Evolutionary conservation across 2,113 vertebrate species (phyloP), one percentile per base, ranked within the genome.

Genomic region (Haemorhous mexicanus): DNA sequence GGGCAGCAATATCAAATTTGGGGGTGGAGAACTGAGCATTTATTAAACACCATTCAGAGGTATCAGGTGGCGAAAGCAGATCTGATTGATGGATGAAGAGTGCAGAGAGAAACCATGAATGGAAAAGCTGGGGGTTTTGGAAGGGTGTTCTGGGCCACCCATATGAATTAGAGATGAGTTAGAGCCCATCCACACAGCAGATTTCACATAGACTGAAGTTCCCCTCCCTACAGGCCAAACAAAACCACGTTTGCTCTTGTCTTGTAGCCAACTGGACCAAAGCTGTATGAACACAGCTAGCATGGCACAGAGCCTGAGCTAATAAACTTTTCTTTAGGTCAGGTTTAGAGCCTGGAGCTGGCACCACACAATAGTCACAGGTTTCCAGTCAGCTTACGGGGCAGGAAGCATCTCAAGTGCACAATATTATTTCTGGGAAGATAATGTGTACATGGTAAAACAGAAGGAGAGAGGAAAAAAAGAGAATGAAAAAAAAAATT

Each of bases 201-300:
- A 84, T 49, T 56, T 89, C 74, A 92, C 43, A 67, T 5, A 84
- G 67, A 50, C 15, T 21, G 10, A 89, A 53, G 75, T 26, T 72
- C 32, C 46, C 8, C 30, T 89, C 76, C 50, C 32, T 56, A 24
- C 17, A 67, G n/a, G 52, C 47, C 74, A 89, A 84, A 84, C 32
- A 94, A 93, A 92, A 80, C 9, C 17, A 77, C 3, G 0, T 72
- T 87, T 84, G 33, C 39, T 72, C 69, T 56, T 50, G 62, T 69
- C 41, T 49, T 69, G 82, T 21, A 76, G 81, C 41, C 70, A 72
- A 33, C 32, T 68, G 64, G 44, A 91, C 44, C 58, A 90, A 52
- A 91, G 55, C 68, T 84, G 10, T n/a, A 82, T n/a, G 74, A 87
- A 89, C 84, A 91, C 41, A 90, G 39, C 30, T 47, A 89, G 27